Base-by-base conservation (phyloP, 2,797 vertebrate genomes). In the Platalea minor region DNA sequence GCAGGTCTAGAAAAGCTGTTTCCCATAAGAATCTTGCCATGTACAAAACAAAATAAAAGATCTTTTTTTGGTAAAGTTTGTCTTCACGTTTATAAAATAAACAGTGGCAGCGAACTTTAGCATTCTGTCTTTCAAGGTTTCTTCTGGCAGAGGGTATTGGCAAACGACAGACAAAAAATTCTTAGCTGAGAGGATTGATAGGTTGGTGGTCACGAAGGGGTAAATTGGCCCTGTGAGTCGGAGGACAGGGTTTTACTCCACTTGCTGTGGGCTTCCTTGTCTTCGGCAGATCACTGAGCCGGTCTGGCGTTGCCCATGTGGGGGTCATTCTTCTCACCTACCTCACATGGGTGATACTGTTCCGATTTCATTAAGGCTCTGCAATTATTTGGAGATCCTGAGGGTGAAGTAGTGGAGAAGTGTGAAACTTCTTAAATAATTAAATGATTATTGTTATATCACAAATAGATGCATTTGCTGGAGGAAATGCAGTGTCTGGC, bases 401-500 rank as follows among this genome's bases (percentile, higher is more conserved):
- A 77, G n/a, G 31, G 51, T 3, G 3, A 77, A 81, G 64, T 69
- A 57, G 26, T 4, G 1, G 25, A 56, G 43, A 60, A 93, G 24
- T 41, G 59, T 57, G 50, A 82, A 74, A 59, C 35, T 76, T 26
- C 69, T 10, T 70, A 63, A 84, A 70, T 39, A 21, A 63, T 56
- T 45, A 46, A 64, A 23, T 75, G 83, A 79, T 83, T 59, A 53
- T 25, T 39, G 45, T 60, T 89, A 0, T 28, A 69, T 95, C 82
- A 75, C 46, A 86, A 72, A 56, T 37, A 73, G 75, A 59, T 84
- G 69, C 6, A 14, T 89, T 88, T 46, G 28, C 65, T 89, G 81
- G 85, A 91, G 75, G 46, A 74, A 91, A 54, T 46, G 46, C 73
- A 73, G 54, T 72, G 54, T 89, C 79, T 97, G 91, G 73, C 89